Evolutionary conservation across 2,888 invertebrate genomes (phyloP).

Genomic region (Epirrita christyi): DNA sequence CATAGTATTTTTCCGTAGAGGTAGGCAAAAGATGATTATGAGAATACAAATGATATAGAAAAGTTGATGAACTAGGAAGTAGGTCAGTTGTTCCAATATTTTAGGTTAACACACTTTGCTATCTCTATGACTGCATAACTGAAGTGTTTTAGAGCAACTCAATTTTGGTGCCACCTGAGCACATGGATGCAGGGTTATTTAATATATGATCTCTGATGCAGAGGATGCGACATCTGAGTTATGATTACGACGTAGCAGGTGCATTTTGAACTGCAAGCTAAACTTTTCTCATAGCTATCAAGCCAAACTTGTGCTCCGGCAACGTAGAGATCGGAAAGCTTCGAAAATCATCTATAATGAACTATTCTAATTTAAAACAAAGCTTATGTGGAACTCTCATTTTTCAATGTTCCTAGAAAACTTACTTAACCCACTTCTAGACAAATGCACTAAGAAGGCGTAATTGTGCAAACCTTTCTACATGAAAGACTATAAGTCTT

Average conservation of each 20-base stretch:
- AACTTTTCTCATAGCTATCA: conserved; percentile 15
- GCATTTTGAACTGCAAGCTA: conserved; percentile 10
- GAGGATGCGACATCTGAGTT: conserved; percentile 20
- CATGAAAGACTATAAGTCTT: no score
- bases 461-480: no score
- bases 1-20: no score
- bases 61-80: no score
- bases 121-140: conserved; percentile 9
- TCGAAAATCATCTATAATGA: no score
- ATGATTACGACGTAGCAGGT: conserved; percentile 19
- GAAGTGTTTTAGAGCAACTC: conserved; percentile 13
- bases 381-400: background rate
- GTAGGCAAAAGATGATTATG: no score
- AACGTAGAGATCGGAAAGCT: no score
- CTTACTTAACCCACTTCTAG: no score
- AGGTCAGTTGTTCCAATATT: conserved; percentile 12
- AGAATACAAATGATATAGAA: no score
- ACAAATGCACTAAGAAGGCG: no score
- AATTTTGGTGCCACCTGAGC: conserved; percentile 18
- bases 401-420: no score
- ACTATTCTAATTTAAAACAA: background rate
- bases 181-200: conserved; percentile 11
- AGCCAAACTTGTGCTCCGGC: background rate
- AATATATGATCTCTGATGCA: background rate
- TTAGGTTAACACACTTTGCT: background rate